phyloP scores from a whole-genome alignment of 92 coral and sea anemone species.

The Siderastrea siderea region DNA sequence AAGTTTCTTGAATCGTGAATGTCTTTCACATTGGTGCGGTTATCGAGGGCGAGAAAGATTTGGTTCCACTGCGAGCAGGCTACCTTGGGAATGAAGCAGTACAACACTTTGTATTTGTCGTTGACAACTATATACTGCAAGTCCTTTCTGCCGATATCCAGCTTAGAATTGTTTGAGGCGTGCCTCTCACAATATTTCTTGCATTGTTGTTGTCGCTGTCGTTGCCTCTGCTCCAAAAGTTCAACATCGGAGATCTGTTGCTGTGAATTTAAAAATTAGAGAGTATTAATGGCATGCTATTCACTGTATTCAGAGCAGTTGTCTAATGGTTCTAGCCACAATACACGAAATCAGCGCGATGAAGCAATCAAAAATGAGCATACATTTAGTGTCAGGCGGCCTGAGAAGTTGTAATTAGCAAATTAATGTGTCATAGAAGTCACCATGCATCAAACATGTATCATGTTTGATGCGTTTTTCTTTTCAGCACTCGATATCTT shows the following conservation, averaged over 20 bases:
- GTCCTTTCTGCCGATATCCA: background rate
- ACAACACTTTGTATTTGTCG: constrained; percentile 39
- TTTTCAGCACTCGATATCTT: too few relatives aligned
- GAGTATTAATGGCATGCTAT: too few relatives aligned
- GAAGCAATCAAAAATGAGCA: too few relatives aligned
- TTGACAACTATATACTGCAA: constrained; percentile 6
- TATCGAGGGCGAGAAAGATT: constrained; percentile 28
- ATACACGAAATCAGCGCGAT: too few relatives aligned
- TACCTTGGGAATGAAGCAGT: constrained; percentile 45
- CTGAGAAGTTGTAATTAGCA: too few relatives aligned
- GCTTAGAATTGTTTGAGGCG: background rate
- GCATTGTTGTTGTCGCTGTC: background rate
- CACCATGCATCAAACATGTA: too few relatives aligned
- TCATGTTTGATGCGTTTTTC: too few relatives aligned
- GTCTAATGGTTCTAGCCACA: too few relatives aligned
- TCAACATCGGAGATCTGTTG: background rate
- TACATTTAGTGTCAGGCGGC: too few relatives aligned
- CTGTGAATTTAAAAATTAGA: background rate
- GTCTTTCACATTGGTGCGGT: background rate
- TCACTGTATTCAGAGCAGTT: too few relatives aligned
- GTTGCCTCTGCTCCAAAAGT: constrained; percentile 5
- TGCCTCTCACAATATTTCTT: background rate
- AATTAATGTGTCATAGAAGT: too few relatives aligned
- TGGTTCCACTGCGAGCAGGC: constrained; percentile 31
- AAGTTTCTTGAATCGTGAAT: background rate